A percentile compares a stretch with the other conserved stretches of the same genome.
These are phyloP conservation scores for Dreissena rostriformis DNA, from an alignment of 1,140 invertebrate genomes.

Conservation along the genomic window DNA sequence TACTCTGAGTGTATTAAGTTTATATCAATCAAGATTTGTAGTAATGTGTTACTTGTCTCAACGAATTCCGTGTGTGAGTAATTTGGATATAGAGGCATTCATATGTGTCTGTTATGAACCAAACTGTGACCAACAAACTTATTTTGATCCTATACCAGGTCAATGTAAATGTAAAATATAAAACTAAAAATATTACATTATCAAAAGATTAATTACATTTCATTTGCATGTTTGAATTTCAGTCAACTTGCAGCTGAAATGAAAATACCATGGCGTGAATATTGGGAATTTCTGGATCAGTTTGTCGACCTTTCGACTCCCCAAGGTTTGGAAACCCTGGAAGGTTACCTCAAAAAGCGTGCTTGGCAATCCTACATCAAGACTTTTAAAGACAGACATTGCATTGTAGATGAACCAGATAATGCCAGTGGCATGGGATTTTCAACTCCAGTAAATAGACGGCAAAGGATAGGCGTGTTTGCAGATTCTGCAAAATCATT, in stretches of 20 bases:
- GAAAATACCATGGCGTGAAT: conserved; percentile 92
- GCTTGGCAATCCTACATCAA: conserved; percentile 50
- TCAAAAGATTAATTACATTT: too few relatives aligned
- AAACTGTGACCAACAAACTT: too few relatives aligned
- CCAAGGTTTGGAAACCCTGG: conserved; percentile 88
- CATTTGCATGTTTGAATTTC: conserved; percentile 19
- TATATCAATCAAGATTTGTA: too few relatives aligned
- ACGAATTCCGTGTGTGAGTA: too few relatives aligned
- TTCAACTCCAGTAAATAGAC: conserved; percentile 12
- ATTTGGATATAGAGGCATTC: too few relatives aligned
- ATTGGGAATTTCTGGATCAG: conserved; percentile 92
- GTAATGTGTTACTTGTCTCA: too few relatives aligned
- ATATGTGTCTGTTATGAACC: too few relatives aligned
- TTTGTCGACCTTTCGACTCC: conserved; percentile 88
- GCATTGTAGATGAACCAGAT: neutral
- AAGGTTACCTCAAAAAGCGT: conserved; percentile 87
- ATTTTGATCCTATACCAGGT: too few relatives aligned
- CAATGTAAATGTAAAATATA: too few relatives aligned
- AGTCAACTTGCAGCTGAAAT: conserved; percentile 89
- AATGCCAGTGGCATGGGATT: neutral
- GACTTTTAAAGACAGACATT: conserved; percentile 36
- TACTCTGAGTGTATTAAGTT: too few relatives aligned
- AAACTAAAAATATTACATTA: too few relatives aligned
- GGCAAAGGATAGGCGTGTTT: neutral
- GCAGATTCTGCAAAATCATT: conserved; percentile 10